Evolutionary conservation across 2,797 vertebrate genomes (phyloP).

Genomic region (Neostethus bicornis): DNA sequence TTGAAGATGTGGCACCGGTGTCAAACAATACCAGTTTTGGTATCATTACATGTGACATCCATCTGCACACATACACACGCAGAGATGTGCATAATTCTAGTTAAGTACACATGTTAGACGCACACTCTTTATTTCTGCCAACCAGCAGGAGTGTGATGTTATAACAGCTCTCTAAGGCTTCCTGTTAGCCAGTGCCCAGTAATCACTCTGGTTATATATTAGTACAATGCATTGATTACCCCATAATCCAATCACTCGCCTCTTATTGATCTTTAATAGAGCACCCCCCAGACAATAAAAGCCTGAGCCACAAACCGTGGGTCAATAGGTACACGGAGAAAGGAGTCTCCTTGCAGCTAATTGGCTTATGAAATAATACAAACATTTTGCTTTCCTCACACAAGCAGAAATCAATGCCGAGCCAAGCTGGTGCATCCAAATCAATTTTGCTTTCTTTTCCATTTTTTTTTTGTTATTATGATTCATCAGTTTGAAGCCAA

Average conservation of each 20-base stretch:
- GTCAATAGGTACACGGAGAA: slow-evolving; percentile 87
- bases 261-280: slow-evolving; percentile 94
- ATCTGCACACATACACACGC: slow-evolving; percentile 33
- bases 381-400: slow-evolving; percentile 93
- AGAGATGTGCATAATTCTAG: slow-evolving; percentile 39
- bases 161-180: slow-evolving; percentile 69
- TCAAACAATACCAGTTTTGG: too few relatives aligned
- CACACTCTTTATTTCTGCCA: slow-evolving; percentile 28
- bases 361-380: slow-evolving; percentile 96
- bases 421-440: slow-evolving; percentile 87
- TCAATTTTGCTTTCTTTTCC: slow-evolving; percentile 49
- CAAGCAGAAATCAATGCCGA: slow-evolving; percentile 89
- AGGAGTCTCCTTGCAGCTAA: slow-evolving; percentile 92
- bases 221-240: slow-evolving; percentile 95
- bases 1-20: too few relatives aligned
- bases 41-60: not conserved
- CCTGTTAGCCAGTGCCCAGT: slow-evolving; percentile 81
- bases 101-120: slow-evolving; percentile 30
- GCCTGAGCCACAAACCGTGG: slow-evolving; percentile 72
- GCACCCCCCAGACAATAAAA: slow-evolving; percentile 77
- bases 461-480: slow-evolving; percentile 12
- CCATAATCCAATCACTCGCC: slow-evolving; percentile 95
- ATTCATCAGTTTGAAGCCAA: slow-evolving; percentile 40
- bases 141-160: slow-evolving; percentile 69
- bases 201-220: slow-evolving; percentile 97